A percentile compares a stretch with the other conserved stretches of the same genome.
These are phyloP conservation scores for Empis stercorea DNA, from an alignment of 2,888 invertebrate genomes.

Conservation along the genomic window DNA sequence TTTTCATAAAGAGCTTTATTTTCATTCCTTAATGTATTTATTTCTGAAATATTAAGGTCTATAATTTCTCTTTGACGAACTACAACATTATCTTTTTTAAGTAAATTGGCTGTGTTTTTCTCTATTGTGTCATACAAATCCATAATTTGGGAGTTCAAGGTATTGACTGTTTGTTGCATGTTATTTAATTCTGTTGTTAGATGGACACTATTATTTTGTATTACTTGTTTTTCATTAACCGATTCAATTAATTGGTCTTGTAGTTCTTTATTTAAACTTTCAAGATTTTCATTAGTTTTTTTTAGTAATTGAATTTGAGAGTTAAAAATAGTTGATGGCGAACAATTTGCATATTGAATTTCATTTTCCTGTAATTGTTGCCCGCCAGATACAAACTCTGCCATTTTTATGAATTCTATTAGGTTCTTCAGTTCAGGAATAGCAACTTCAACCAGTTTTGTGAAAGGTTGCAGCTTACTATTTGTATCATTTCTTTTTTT, in stretches of 20 bases:
- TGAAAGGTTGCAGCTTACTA: slow-evolving; percentile 30
- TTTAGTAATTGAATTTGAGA: slow-evolving; percentile 23
- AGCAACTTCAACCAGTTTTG: slow-evolving; percentile 23
- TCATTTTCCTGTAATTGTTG: too few relatives aligned
- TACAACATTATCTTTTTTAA: slow-evolving; percentile 40
- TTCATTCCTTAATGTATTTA: slow-evolving; percentile 31
- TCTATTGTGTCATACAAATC: slow-evolving; percentile 44
- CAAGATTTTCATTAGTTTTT: slow-evolving; percentile 29
- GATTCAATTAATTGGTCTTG: slow-evolving; percentile 33
- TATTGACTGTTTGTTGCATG: slow-evolving; percentile 46
- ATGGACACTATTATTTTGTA: slow-evolving; percentile 20
- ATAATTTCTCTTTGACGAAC: slow-evolving; percentile 33
- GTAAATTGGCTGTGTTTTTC: slow-evolving; percentile 39
- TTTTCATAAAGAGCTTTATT: slow-evolving; percentile 25
- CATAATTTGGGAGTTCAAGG: slow-evolving; percentile 43
- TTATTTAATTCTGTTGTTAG: slow-evolving; percentile 37
- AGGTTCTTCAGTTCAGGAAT: too few relatives aligned
- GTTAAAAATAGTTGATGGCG: too few relatives aligned
- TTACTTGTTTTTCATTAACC: slow-evolving; percentile 27
- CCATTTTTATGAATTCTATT: too few relatives aligned
- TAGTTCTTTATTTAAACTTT: slow-evolving; percentile 31
- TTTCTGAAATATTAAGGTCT: slow-evolving; percentile 36
- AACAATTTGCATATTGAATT: too few relatives aligned
- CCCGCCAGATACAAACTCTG: too few relatives aligned
- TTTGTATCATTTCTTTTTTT: slow-evolving; percentile 32